These are phyloP conservation scores for Nannoperca australis DNA, from an alignment of 2,797 vertebrate species.

Conservation along the genomic window DNA sequence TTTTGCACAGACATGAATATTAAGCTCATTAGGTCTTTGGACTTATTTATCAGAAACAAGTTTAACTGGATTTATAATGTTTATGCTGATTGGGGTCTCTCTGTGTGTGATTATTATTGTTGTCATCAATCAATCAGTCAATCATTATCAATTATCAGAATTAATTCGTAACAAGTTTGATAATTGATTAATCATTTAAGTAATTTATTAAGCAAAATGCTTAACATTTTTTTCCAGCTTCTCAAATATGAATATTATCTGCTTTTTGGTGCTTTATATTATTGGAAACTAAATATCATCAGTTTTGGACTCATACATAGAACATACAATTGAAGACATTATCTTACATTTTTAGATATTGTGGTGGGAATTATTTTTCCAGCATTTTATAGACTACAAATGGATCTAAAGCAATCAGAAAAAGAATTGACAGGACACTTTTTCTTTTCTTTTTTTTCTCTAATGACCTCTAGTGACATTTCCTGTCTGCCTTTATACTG, in stretches of 20 bases:
- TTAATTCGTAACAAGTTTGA: neutral
- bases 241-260: neutral
- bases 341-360: neutral
- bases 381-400: neutral
- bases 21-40: neutral
- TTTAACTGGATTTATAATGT: neutral
- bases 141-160: neutral
- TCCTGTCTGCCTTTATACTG: neutral
- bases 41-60: neutral
- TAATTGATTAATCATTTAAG: neutral
- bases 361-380: constrained; percentile 5
- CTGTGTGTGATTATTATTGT: too few relatives aligned
- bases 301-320: neutral
- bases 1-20: neutral
- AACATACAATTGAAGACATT: neutral
- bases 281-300: neutral
- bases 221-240: neutral
- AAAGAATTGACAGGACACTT: neutral
- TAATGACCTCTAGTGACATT: neutral
- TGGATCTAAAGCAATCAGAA: neutral
- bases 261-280: neutral
- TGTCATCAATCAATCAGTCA: neutral
- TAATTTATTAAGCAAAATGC: neutral
- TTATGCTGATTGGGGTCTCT: neutral
- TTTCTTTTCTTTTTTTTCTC: too few relatives aligned